Conservation (phyloP, 1,140 invertebrate genomes). For the Danaus plexippus region DNA sequence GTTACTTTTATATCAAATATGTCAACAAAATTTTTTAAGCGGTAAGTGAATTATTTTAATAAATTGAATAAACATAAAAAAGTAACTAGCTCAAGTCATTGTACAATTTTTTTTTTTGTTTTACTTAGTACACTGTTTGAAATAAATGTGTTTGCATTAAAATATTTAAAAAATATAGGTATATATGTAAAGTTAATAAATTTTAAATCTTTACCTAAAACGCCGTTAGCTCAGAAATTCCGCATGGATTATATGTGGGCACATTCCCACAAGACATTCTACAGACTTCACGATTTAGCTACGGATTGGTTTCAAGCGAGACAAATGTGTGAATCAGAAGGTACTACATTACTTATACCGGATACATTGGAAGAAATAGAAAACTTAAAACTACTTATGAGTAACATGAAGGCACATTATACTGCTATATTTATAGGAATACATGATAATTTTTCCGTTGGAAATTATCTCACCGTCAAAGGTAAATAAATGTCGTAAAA, state of each 20-base stretch:
- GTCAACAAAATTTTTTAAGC: constrained; percentile 1
- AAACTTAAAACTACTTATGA: constrained; percentile 46
- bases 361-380: constrained; percentile 46
- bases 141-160: no score
- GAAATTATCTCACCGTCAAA: constrained; percentile 43
- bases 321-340: constrained; percentile 49
- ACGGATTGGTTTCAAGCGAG: constrained; percentile 43
- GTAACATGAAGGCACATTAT: constrained; percentile 51
- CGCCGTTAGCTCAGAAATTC: constrained; percentile 39
- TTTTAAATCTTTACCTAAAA: no score
- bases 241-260: constrained; percentile 53
- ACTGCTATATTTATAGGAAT: constrained; percentile 47
- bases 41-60: constrained; percentile 9
- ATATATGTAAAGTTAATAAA: no score
- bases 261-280: constrained; percentile 40
- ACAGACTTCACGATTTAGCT: constrained; percentile 42
- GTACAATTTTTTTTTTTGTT: background rate
- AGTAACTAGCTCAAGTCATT: background rate
- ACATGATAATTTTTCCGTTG: constrained; percentile 41
- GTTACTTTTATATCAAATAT: constrained; percentile 6
- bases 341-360: constrained; percentile 40
- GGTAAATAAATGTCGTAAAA: constrained; percentile 19
- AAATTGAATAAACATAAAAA: background rate
- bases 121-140: no score
- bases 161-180: no score